Evolutionary conservation across 2,113 vertebrate genomes (phyloP).

Genomic region (Drymodes brunneopygia): DNA sequence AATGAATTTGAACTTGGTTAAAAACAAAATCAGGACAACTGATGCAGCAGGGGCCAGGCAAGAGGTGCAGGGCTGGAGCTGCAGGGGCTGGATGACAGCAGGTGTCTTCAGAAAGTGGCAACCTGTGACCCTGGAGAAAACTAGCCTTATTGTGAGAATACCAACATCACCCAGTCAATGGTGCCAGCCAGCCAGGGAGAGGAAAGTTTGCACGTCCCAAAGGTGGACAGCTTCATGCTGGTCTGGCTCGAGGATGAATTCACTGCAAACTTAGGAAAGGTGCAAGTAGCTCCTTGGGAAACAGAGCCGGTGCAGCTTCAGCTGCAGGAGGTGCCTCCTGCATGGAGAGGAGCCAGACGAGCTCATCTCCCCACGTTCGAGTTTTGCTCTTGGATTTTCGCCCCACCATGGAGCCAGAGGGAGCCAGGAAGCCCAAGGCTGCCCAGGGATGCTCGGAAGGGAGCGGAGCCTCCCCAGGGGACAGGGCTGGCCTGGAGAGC

Average conservation of each 20-base stretch:
- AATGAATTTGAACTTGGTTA: not conserved
- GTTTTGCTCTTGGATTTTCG: not conserved
- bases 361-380: not conserved
- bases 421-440: not conserved
- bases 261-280: not conserved
- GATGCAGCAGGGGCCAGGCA: not conserved
- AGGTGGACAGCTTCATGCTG: not conserved
- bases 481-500: not conserved
- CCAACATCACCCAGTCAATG: accelerated
- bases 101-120: not conserved
- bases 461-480: not conserved
- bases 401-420: not conserved
- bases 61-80: not conserved
- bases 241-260: not conserved
- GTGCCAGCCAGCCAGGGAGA: not conserved
- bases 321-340: not conserved
- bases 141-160: not conserved
- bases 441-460: not conserved
- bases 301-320: accelerated
- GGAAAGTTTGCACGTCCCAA: not conserved
- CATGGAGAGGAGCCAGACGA: not conserved
- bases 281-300: not conserved
- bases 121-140: not conserved
- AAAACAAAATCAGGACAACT: not conserved
- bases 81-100: not conserved